phyloP scores from a whole-genome alignment of 2,888 invertebrate genomes.

The Macaria notata region DNA sequence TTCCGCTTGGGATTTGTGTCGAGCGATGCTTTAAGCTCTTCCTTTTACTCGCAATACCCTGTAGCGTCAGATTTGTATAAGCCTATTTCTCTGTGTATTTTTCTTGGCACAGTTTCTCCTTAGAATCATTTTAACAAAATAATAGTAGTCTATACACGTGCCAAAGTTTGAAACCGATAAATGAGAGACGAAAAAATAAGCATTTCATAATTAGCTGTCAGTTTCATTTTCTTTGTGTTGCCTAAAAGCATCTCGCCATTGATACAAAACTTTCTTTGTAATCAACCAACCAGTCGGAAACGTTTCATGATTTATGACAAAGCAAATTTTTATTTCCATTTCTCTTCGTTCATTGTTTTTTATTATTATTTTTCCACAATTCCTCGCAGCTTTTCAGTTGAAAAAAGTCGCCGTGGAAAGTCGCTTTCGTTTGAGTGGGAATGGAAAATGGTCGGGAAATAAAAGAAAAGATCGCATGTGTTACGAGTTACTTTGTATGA shows the following conservation, averaged over 20 bases:
- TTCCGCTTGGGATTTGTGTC: conserved; percentile 78
- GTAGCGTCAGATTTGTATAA: conserved; percentile 50
- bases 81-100: conserved; percentile 43
- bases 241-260: conserved; percentile 60
- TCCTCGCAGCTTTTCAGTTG: conserved; percentile 68
- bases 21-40: conserved; percentile 70
- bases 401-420: conserved; percentile 73
- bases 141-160: conserved; percentile 3
- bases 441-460: conserved; percentile 73
- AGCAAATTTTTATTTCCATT: conserved; percentile 79
- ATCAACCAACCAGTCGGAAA: conserved; percentile 72
- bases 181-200: conserved; percentile 25
- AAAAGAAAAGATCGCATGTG: conserved; percentile 71
- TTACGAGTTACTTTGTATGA: conserved; percentile 40
- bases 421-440: conserved; percentile 74
- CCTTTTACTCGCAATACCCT: conserved; percentile 58
- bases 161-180: conserved; percentile 10
- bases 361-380: conserved; percentile 66
- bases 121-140: conserved; percentile 27
- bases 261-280: conserved; percentile 76
- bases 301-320: conserved; percentile 79
- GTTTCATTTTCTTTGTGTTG: conserved; percentile 50
- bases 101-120: conserved; percentile 36
- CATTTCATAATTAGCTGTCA: conserved; percentile 41
- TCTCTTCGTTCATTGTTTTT: conserved; percentile 73